Evolutionary conservation across 2,888 invertebrate species (phyloP).

Genomic region (Seira sanloemensis): DNA sequence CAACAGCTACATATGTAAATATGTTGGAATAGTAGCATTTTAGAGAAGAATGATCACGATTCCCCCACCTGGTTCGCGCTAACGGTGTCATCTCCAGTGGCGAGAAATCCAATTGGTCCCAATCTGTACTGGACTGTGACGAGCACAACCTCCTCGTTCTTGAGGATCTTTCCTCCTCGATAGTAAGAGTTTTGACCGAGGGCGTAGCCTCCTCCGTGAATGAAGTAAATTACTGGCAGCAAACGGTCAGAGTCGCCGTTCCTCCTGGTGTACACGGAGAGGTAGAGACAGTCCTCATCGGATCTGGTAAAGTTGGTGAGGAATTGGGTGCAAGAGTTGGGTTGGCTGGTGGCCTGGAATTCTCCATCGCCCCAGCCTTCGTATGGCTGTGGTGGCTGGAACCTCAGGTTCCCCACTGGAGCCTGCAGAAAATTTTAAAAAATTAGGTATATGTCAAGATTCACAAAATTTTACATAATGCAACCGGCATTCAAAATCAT

Average conservation of each 20-base stretch:
- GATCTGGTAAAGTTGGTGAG: conserved; percentile 32
- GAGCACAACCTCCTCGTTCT: conserved; percentile 40
- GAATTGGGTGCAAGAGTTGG: conserved; percentile 49
- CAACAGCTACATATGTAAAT: not conserved
- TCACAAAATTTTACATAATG: too few relatives aligned
- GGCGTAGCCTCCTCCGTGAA: conserved; percentile 65
- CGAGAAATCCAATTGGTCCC: conserved; percentile 58
- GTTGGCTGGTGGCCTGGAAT: conserved; percentile 43
- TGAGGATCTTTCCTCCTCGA: conserved; percentile 37
- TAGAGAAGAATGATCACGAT: conserved; percentile 22
- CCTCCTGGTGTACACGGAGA: conserved; percentile 51
- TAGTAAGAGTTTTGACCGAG: conserved; percentile 63
- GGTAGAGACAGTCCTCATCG: conserved; percentile 58
- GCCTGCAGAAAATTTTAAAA: too few relatives aligned
- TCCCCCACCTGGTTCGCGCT: not conserved
- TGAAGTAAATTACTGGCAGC: conserved; percentile 55
- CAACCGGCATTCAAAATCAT: too few relatives aligned
- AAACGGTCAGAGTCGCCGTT: conserved; percentile 1
- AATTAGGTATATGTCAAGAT: too few relatives aligned
- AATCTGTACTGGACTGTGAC: conserved; percentile 58
- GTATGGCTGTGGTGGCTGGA: conserved; percentile 55
- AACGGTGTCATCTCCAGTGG: conserved; percentile 43
- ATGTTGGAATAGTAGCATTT: too few relatives aligned
- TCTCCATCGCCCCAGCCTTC: conserved; percentile 41
- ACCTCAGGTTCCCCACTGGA: too few relatives aligned